A percentile compares a stretch with the other conserved stretches of the same genome.
phyloP scores from a whole-genome alignment of 1,140 invertebrate species.

The Andricus grossulariae region DNA sequence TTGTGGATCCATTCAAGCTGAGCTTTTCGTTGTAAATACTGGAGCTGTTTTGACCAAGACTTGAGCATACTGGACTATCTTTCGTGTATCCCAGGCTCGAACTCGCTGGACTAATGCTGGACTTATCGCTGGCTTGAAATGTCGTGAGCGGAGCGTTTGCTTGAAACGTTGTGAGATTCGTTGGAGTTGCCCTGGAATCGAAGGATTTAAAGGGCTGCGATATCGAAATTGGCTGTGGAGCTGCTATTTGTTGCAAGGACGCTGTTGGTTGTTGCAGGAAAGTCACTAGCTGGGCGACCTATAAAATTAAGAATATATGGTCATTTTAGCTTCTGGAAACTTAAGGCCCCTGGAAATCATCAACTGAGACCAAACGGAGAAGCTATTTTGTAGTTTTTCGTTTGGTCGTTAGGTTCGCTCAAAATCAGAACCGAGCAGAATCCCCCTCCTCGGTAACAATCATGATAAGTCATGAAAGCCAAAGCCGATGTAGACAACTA shows the following conservation, averaged over 20 bases:
- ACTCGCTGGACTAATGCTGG: slow-evolving; percentile 69
- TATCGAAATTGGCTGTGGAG: slow-evolving; percentile 59
- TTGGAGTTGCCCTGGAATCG: slow-evolving; percentile 65
- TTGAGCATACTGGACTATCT: slow-evolving; percentile 67
- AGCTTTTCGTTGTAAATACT: slow-evolving; percentile 67
- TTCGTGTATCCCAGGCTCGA: slow-evolving; percentile 71
- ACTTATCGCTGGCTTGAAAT: slow-evolving; percentile 72
- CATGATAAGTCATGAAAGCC: no score
- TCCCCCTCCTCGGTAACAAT: no score
- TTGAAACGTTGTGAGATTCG: slow-evolving; percentile 72
- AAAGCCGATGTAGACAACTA: no score
- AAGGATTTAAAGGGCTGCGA: slow-evolving; percentile 54
- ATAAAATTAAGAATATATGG: neutral
- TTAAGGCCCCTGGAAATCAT: neutral
- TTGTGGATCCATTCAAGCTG: slow-evolving; percentile 65
- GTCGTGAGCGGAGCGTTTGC: slow-evolving; percentile 68
- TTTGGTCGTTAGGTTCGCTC: no score
- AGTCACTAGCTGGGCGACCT: slow-evolving; percentile 81
- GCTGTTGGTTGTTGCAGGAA: slow-evolving; percentile 78
- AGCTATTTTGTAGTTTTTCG: no score
- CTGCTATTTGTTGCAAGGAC: slow-evolving; percentile 48
- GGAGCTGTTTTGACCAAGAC: slow-evolving; percentile 65
- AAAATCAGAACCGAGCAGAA: no score
- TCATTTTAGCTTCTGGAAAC: neutral
- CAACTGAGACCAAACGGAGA: no score